Evolutionary conservation across 2,113 vertebrate genomes (phyloP).

Genomic region (Gallinago media): DNA sequence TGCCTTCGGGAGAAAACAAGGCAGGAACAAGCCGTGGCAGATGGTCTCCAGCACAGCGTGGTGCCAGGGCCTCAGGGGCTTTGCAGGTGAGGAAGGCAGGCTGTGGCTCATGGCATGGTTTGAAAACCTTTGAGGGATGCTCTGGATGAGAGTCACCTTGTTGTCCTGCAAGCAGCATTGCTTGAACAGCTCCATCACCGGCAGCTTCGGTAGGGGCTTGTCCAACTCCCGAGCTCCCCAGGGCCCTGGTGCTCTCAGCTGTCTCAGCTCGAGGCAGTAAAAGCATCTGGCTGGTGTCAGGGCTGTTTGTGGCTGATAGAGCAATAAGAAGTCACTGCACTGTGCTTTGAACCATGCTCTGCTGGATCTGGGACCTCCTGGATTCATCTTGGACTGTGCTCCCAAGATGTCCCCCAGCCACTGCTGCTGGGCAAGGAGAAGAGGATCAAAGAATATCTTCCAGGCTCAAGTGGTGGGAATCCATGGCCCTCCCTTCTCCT

Average conservation of each 20-base stretch:
- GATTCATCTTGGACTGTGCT: neutral
- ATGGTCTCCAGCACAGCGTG: fast-evolving
- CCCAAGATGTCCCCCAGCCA: neutral
- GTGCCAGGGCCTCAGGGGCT: neutral
- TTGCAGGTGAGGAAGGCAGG: neutral
- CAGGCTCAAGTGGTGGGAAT: neutral
- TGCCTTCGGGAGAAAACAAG: neutral
- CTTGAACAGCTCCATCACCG: neutral
- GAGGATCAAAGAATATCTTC: neutral
- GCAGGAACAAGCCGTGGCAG: neutral
- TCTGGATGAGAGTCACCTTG: neutral
- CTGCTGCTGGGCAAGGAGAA: neutral
- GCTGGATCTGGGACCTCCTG: neutral
- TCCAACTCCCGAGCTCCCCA: neutral
- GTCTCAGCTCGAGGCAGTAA: neutral
- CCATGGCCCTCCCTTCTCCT: too few relatives aligned
- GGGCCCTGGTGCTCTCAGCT: neutral
- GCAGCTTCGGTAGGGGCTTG: neutral
- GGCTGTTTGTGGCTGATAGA: neutral
- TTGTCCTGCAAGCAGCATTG: neutral
- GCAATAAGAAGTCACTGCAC: neutral
- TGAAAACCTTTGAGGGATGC: neutral
- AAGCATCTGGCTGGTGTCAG: neutral
- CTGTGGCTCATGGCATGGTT: neutral
- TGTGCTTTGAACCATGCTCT: neutral